Base-by-base conservation (phyloP, 2,797 vertebrate genomes). In the Labeo calbasu region DNA sequence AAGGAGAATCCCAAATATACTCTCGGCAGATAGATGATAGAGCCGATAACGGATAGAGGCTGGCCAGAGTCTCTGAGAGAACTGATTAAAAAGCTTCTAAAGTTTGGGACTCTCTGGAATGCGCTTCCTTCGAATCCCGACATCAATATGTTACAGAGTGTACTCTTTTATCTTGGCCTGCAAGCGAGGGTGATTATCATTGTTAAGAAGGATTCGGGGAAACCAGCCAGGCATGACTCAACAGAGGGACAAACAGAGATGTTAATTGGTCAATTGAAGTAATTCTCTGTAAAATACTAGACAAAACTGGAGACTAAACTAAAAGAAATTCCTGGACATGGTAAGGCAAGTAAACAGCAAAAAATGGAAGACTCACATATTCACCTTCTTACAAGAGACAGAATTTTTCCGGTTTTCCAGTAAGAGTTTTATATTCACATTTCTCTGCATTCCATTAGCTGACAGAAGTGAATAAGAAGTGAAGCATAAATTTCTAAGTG, bases 81-180 rank as follows among this genome's bases (percentile, higher is more conserved):
- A 86, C 82, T 91, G 92, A 94, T 93, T 89, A 93, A 93, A 93
- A 91, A 90, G 90, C 90, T 87, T 91, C 89, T 77, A 88, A 87
- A 79, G 90, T 91, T 86, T 72, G 51, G 85, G 87, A 86, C 86
- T 85, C 85, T 81, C 83, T 77, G 69, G 90, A 79, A 23, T 82
- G 84, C 17, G 36, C 85, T 89, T 91, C 83, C 70, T 83, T 84
- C 86, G 89, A 90, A 90, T 87, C 75, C 89, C 84, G 66, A 75
- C 87, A 79, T 90, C 86, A 90, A 86, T 91, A 89, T 91, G 92
- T 93, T 87, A 91, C 25, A 69, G 51, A 76, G 40, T 2, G 4
- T 25, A 43, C 25, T 59, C 55, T 85, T 77, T 85, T 78, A 46
- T 77, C 65, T 70, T 61, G 51, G 25, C 63, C 59, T 6, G 51